A percentile compares a stretch with the other conserved stretches of the same genome.
These are phyloP conservation scores for Burhinus bistriatus DNA, from an alignment of 2,113 vertebrate genomes.

Conservation along the genomic window DNA sequence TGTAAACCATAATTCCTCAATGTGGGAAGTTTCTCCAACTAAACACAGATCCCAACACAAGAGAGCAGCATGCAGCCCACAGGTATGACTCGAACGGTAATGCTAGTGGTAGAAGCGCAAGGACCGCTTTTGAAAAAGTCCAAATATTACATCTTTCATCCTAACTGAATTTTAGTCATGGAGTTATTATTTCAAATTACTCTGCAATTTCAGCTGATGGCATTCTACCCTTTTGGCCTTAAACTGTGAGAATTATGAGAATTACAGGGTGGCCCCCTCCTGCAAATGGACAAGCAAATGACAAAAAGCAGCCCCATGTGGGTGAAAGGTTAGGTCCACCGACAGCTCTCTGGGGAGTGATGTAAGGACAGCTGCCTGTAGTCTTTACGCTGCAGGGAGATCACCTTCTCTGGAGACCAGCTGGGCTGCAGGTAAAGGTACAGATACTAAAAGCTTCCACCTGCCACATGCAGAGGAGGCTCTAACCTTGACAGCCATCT, in stretches of 20 bases:
- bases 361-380: neutral
- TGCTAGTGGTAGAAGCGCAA: neutral
- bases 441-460: neutral
- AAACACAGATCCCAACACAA: neutral
- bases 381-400: neutral
- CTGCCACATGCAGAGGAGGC: neutral
- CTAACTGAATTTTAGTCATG: neutral
- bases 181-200: neutral
- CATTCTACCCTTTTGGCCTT: neutral
- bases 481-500: neutral
- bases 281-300: neutral
- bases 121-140: neutral
- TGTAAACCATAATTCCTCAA: conserved; percentile 24
- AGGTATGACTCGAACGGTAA: neutral
- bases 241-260: neutral
- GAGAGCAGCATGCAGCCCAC: neutral
- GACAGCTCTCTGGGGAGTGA: neutral
- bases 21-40: conserved; percentile 24
- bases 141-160: neutral
- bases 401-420: neutral
- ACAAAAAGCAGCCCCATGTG: neutral
- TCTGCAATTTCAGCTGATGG: neutral
- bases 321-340: neutral
- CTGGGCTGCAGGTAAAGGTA: neutral
- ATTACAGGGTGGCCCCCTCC: neutral